A percentile compares a stretch with the other conserved stretches of the same genome.
phyloP scores from a whole-genome alignment of 1,140 invertebrate species.

The Bombus superbus region DNA sequence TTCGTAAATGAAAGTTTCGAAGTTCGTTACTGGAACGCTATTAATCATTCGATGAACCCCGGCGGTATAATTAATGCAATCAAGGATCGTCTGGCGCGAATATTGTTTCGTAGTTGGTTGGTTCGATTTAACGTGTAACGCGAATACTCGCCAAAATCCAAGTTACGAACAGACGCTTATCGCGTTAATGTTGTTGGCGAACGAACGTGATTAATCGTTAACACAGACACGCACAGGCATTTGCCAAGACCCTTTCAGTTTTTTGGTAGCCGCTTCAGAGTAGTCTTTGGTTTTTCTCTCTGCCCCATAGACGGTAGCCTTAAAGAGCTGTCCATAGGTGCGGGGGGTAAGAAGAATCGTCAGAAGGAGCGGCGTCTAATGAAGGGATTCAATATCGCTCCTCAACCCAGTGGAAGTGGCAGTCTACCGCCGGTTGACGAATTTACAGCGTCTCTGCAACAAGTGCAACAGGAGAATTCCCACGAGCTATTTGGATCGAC shows the following conservation, averaged over 20 bases:
- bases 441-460: conserved; percentile 87
- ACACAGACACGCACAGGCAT: no score
- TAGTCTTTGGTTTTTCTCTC: conserved; percentile 66
- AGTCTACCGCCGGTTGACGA: conserved; percentile 89
- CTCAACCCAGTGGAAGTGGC: conserved; percentile 84
- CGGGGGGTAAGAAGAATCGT: conserved; percentile 95
- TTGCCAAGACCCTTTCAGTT: conserved; percentile 58
- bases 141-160: background rate
- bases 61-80: conserved; percentile 52
- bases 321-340: conserved; percentile 85
- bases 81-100: conserved; percentile 23
- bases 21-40: conserved; percentile 38
- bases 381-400: conserved; percentile 96
- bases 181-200: background rate
- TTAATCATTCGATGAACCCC: conserved; percentile 49
- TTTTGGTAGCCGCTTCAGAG: conserved; percentile 64
- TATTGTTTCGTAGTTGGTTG: background rate
- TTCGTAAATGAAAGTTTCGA: conserved; percentile 26
- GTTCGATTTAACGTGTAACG: background rate
- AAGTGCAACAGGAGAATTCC: conserved; percentile 82
- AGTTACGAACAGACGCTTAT: no score
- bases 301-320: conserved; percentile 75
- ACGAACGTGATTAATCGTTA: background rate
- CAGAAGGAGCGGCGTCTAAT: conserved; percentile 95
- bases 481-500: conserved; percentile 81